A percentile compares a stretch with the other conserved stretches of the same genome.
Conservation (phyloP, 2,113 vertebrate genomes). For the Orycteropus afer region DNA sequence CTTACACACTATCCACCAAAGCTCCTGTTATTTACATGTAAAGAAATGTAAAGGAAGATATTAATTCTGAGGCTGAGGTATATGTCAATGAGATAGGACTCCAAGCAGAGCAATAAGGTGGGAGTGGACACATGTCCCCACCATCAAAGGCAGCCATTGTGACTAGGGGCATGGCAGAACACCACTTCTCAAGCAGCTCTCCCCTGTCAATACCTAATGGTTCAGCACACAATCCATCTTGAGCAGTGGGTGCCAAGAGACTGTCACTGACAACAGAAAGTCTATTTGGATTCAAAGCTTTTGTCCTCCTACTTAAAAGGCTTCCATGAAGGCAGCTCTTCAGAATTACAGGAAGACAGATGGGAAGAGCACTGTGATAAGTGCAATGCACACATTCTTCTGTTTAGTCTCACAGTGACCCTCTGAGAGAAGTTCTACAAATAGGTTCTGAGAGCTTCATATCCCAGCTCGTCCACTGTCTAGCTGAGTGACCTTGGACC, state of each 20-base stretch:
- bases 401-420: neutral
- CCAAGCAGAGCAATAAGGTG: neutral
- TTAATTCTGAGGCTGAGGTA: neutral
- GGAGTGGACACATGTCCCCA: fast-evolving
- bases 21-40: no score
- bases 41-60: neutral
- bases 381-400: neutral
- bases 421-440: neutral
- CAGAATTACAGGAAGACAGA: neutral
- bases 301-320: neutral
- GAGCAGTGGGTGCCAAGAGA: neutral
- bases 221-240: neutral
- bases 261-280: neutral
- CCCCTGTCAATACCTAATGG: neutral
- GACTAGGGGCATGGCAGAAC: neutral
- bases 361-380: neutral
- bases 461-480: neutral
- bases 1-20: no score
- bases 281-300: neutral
- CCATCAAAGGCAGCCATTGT: fast-evolving
- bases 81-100: fast-evolving
- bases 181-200: neutral
- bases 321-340: neutral
- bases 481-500: neutral
- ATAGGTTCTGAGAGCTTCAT: neutral